phyloP scores from a whole-genome alignment of 2,113 vertebrate genomes.

The Microtus oregoni region DNA sequence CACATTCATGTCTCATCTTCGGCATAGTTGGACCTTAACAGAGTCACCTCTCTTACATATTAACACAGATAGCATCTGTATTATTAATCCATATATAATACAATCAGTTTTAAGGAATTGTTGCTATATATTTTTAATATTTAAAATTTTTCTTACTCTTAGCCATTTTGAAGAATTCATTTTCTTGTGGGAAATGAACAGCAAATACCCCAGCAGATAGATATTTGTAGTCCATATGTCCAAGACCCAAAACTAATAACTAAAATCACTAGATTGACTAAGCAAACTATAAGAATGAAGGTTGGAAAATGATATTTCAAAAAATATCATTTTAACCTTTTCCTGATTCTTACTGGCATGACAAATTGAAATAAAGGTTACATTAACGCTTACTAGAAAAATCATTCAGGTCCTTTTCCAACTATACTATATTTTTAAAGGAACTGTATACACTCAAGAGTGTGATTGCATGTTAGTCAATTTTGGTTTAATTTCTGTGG shows the following conservation, averaged over 20 bases:
- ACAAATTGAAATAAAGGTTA: conserved; percentile 17
- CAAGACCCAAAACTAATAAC: background rate
- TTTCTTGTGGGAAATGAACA: background rate
- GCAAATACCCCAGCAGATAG: background rate
- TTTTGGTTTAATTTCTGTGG: too few relatives aligned
- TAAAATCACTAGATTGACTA: background rate
- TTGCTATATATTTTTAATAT: background rate
- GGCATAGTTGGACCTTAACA: background rate
- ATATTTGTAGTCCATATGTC: background rate
- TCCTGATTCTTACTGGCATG: background rate
- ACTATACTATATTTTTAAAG: too few relatives aligned
- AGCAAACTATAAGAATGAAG: background rate
- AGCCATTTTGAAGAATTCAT: background rate
- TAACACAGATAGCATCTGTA: background rate
- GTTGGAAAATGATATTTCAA: conserved; percentile 22
- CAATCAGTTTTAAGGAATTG: background rate
- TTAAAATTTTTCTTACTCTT: background rate
- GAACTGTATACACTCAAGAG: too few relatives aligned
- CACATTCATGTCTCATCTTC: background rate
- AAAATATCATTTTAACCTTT: conserved; percentile 5
- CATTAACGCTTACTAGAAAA: conserved; percentile 13
- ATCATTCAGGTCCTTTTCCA: too few relatives aligned
- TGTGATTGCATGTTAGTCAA: too few relatives aligned
- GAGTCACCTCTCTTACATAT: background rate
- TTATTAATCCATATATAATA: background rate